phyloP scores from a whole-genome alignment of 30 jellyfish, hydroid and myxozoan species.

The Catostylus mosaicus region DNA sequence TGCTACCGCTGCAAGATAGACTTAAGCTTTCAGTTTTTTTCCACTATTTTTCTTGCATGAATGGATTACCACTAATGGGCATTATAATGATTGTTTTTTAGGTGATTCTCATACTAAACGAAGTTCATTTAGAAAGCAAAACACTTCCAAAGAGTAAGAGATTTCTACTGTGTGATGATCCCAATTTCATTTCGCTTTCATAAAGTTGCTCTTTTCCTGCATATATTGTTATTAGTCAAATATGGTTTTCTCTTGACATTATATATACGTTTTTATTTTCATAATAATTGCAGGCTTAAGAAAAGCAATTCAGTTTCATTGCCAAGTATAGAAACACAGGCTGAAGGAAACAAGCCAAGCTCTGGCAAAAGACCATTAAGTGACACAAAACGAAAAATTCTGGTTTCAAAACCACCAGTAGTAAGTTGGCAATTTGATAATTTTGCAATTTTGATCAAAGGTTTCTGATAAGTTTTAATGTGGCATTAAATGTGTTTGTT shows the following conservation, averaged over 20 bases:
- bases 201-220: too few relatives aligned
- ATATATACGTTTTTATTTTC: too few relatives aligned
- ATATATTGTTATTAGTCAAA: too few relatives aligned
- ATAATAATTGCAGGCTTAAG: background rate
- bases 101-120: conserved; percentile 8
- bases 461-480: background rate
- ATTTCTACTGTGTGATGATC: background rate
- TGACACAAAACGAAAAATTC: conserved; percentile 41
- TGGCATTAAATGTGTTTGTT: background rate
- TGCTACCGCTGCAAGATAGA: too few relatives aligned
- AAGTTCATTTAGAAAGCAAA: conserved; percentile 3
- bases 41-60: background rate
- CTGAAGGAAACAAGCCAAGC: conserved; percentile 10
- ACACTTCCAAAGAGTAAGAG: conserved; percentile 27
- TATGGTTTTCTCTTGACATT: too few relatives aligned
- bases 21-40: too few relatives aligned
- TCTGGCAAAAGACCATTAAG: conserved; percentile 44
- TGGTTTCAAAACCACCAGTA: conserved; percentile 31
- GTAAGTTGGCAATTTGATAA: conserved; percentile 28
- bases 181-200: too few relatives aligned
- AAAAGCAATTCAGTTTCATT: conserved; percentile 52
- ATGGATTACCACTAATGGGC: too few relatives aligned
- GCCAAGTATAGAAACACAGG: conserved; percentile 49
- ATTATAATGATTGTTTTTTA: too few relatives aligned
- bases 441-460: background rate